Base-by-base conservation (phyloP, 1,140 invertebrate genomes). In the Neocloeon triangulifer region DNA sequence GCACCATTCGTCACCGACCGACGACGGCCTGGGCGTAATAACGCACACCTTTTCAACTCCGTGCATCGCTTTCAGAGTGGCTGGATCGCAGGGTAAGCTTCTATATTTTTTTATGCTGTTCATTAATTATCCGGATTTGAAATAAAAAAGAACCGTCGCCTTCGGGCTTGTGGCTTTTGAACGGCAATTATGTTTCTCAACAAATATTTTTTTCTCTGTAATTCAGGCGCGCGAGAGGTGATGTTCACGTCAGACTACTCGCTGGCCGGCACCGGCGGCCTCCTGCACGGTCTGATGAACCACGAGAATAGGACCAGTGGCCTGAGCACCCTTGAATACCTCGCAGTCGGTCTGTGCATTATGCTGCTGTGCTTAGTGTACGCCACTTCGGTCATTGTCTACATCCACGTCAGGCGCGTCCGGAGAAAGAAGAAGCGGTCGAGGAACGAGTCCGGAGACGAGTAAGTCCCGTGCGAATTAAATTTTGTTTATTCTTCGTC, bases 11-110 rank as follows among this genome's bases (percentile, higher is more conserved):
- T n/a, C n/a, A n/a, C n/a, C n/a, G n/a, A n/a, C n/a, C 25, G 57
- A 64, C 1, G 56, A 61, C 5, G 45, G 52, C 5, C 44, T 52
- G 0, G 45, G 55, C 14, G 60, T 59, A 32, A 48, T 47, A 38
- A 53, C 46, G 33, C 51, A 25, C 34, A 37, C 5, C 40, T 50
- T n/a, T 78, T 80, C 48, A n/a, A 71, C 71, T 3, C 78, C 78
- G 0, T 85, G 79, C 39, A 71, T 82, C 15, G 75, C 77, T 7
- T 80, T 86, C 44, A 61, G 79, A 38, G 68, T 84, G 5, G 77
- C 77, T 33, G 80, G 80, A 16, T 73, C 73, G 22, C 73, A 78
- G 13, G 79, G 78, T 82, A 57, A 64, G 56, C 56, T 27, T 37
- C 33, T 23, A 25, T 27, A 29, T 36, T 29, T 13, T 18, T 19